These are phyloP conservation scores for Nothura maculosa DNA, from an alignment of 2,797 vertebrate genomes.

Conservation along the genomic window DNA sequence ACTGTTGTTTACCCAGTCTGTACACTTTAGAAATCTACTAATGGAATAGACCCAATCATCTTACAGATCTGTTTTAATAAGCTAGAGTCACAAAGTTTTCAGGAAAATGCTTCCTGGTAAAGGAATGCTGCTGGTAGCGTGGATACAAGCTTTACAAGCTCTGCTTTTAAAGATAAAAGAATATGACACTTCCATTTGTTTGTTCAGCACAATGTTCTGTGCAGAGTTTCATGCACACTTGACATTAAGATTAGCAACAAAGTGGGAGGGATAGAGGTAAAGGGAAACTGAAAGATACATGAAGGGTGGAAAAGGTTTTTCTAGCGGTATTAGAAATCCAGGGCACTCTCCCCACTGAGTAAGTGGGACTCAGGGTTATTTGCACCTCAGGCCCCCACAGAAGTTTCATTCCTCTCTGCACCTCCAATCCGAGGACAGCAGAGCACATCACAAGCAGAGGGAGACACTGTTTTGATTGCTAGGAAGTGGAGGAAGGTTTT, in stretches of 20 bases:
- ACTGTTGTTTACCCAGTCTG: constrained; percentile 80
- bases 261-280: neutral
- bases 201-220: constrained; percentile 1
- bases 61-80: constrained; percentile 74
- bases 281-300: neutral
- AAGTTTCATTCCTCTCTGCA: neutral
- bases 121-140: constrained; percentile 21
- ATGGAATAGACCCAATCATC: constrained; percentile 76
- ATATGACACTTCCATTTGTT: constrained; percentile 31
- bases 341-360: neutral
- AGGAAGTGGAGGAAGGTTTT: neutral
- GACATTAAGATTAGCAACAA: constrained; percentile 9
- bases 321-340: neutral
- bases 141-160: constrained; percentile 33
- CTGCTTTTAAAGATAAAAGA: constrained; percentile 60
- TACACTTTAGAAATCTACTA: constrained; percentile 76
- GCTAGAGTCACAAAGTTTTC: constrained; percentile 71
- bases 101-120: constrained; percentile 75
- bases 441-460: accelerated
- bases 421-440: neutral
- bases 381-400: accelerated
- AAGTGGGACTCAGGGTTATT: neutral
- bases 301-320: neutral
- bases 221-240: neutral
- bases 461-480: neutral